These are phyloP conservation scores for Cyphomyrmex costatus DNA, from an alignment of 1,140 invertebrate species.

Conservation along the genomic window DNA sequence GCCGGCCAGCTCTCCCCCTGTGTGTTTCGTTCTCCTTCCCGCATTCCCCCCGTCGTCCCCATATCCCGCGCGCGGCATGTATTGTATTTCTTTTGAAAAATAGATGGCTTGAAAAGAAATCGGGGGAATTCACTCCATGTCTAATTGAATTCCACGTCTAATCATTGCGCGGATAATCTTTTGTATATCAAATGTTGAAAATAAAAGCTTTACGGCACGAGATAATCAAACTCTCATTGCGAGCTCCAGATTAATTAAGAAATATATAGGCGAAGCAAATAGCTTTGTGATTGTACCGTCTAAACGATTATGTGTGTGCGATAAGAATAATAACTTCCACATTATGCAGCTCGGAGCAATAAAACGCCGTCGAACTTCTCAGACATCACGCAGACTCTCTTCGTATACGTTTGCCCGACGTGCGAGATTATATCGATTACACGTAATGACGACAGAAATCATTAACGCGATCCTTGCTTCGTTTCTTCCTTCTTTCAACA, in stretches of 20 bases:
- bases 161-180: neutral
- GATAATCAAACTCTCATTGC: neutral
- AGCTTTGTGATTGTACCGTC: neutral
- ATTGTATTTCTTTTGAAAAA: neutral
- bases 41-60: neutral
- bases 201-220: neutral
- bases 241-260: slow-evolving; percentile 15
- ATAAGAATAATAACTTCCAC: slow-evolving; percentile 51
- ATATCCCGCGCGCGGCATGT: neutral
- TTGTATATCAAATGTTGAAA: neutral
- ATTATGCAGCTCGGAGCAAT: neutral
- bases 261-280: neutral
- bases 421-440: slow-evolving; percentile 59
- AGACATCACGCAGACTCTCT: slow-evolving; percentile 43
- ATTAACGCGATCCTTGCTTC: slow-evolving; percentile 42
- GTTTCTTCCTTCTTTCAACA: slow-evolving; percentile 50
- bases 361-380: slow-evolving; percentile 18
- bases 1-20: slow-evolving; percentile 44
- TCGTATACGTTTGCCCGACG: neutral
- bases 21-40: slow-evolving; percentile 39
- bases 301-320: slow-evolving; percentile 16
- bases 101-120: slow-evolving; percentile 7
- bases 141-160: neutral
- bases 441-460: slow-evolving; percentile 50
- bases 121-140: neutral